Evolutionary conservation across 30 jellyfish, hydroid and myxozoan species (phyloP).

Genomic region (Hydra vulgaris): DNA sequence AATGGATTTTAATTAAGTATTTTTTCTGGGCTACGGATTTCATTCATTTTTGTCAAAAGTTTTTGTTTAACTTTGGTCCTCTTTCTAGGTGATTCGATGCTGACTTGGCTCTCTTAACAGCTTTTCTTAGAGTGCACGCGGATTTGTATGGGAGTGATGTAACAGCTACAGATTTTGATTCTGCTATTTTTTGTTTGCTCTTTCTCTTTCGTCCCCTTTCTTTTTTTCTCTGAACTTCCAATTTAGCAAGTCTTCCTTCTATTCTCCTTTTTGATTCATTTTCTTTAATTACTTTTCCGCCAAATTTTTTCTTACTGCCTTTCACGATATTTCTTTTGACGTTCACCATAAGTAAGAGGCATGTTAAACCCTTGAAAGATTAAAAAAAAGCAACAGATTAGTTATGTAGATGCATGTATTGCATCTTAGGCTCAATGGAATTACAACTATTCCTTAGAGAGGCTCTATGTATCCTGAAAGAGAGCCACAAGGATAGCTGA

Average conservation of each 20-base stretch:
- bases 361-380: not conserved
- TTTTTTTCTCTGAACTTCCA: not conserved
- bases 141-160: not conserved
- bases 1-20: not conserved
- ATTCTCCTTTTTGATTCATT: not conserved
- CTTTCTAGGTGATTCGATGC: not conserved
- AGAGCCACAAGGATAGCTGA: too few relatives aligned
- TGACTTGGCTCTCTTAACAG: not conserved
- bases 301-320: not conserved
- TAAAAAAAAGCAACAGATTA: too few relatives aligned
- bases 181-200: not conserved
- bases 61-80: not conserved
- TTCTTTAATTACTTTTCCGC: not conserved
- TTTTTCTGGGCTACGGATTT: not conserved
- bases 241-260: not conserved
- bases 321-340: not conserved
- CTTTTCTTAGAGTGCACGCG: not conserved
- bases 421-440: too few relatives aligned
- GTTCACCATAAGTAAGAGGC: not conserved
- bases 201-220: too few relatives aligned
- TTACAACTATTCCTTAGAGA: too few relatives aligned
- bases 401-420: too few relatives aligned
- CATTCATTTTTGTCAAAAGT: not conserved
- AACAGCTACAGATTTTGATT: not conserved
- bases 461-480: too few relatives aligned